These are phyloP conservation scores for Candoia aspera DNA, from an alignment of 2,113 vertebrate species.

Conservation along the genomic window DNA sequence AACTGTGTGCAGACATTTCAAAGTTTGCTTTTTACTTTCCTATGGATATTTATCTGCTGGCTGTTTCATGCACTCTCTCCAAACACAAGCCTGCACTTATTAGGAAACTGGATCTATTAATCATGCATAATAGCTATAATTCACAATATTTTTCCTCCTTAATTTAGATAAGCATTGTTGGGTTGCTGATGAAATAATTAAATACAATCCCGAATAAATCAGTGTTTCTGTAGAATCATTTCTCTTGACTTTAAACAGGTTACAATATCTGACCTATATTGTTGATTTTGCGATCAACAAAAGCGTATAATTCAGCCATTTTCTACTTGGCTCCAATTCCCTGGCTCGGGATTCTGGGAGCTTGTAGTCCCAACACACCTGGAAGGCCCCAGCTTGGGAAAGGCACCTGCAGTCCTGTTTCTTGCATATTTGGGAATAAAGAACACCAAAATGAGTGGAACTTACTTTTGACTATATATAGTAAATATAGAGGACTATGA, in stretches of 20 bases:
- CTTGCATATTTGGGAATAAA: not conserved
- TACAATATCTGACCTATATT: not conserved
- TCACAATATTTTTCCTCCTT: not conserved
- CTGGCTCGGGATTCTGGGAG: not conserved
- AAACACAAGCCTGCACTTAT: not conserved
- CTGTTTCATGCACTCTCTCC: not conserved
- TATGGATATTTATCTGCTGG: not conserved
- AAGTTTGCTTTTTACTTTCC: not conserved
- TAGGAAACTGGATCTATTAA: not conserved
- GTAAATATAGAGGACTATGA: no score
- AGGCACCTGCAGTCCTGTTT: no score
- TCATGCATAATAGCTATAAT: not conserved
- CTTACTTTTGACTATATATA: not conserved
- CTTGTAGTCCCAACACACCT: no score
- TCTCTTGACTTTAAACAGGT: not conserved
- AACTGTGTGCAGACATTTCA: fast-evolving
- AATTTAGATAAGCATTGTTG: not conserved
- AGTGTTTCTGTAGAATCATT: not conserved
- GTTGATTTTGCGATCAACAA: not conserved
- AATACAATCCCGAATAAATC: not conserved
- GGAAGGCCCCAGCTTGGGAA: no score
- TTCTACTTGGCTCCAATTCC: not conserved
- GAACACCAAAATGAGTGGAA: not conserved
- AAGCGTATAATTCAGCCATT: not conserved
- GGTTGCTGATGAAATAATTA: not conserved